Conservation (phyloP, 2,888 invertebrate genomes). For the Odontothrips loti region DNA sequence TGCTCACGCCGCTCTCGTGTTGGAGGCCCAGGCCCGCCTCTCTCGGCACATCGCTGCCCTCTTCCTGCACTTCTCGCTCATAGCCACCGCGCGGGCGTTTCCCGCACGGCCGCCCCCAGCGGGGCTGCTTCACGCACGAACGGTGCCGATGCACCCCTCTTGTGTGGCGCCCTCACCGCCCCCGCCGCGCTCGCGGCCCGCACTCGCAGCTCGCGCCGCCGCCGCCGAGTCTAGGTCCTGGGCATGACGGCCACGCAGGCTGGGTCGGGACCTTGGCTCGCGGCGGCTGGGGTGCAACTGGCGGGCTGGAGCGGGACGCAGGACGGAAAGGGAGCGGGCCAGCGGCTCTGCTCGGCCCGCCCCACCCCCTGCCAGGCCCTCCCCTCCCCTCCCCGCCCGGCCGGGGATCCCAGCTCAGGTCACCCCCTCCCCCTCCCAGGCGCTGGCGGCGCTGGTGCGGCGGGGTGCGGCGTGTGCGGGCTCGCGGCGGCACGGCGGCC, state of each 20-base stretch:
- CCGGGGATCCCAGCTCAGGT: slow-evolving; percentile 12
- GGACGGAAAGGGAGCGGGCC: not conserved
- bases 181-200: not conserved
- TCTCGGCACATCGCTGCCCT: too few species aligned
- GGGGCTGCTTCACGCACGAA: not conserved
- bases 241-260: not conserved
- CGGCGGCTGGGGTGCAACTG: slow-evolving; percentile 21
- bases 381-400: not conserved
- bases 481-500: not conserved
- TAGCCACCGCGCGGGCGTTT: too few species aligned
- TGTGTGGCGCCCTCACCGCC: not conserved
- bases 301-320: not conserved
- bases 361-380: not conserved
- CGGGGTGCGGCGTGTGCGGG: not conserved
- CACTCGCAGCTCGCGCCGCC: not conserved
- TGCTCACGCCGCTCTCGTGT: too few species aligned
- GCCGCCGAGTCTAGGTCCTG: not conserved
- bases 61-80: too few species aligned
- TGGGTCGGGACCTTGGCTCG: not conserved
- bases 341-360: not conserved
- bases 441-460: not conserved
- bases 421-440: not conserved
- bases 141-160: not conserved
- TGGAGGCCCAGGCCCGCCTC: too few species aligned
- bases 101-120: too few species aligned